Conservation (phyloP, 1,140 invertebrate genomes). For the Danaus plexippus region DNA sequence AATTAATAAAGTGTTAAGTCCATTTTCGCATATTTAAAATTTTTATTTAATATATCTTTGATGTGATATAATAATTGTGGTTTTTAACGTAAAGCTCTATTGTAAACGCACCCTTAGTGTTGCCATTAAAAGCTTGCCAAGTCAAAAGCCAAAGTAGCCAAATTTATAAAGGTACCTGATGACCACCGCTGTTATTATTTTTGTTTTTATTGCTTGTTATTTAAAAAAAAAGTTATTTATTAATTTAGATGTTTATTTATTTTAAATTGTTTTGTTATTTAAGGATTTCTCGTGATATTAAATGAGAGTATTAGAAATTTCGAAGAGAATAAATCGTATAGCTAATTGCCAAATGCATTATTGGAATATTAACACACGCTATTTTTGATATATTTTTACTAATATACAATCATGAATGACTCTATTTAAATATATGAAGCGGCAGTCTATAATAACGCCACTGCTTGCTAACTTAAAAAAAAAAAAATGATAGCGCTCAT, state of each 20-base stretch:
- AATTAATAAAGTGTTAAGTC: too few relatives aligned
- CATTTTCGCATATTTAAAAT: too few relatives aligned
- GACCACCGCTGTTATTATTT: slow-evolving; percentile 29
- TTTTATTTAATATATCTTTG: too few relatives aligned
- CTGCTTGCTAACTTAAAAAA: too few relatives aligned
- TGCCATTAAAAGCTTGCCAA: not conserved
- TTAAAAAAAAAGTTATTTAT: too few relatives aligned
- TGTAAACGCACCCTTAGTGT: too few relatives aligned
- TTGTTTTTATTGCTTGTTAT: slow-evolving; percentile 31
- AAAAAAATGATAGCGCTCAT: too few relatives aligned
- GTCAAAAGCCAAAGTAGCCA: slow-evolving; percentile 29
- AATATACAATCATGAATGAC: not conserved
- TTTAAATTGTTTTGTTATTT: slow-evolving; percentile 22
- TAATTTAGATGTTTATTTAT: not conserved
- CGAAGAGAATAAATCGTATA: not conserved
- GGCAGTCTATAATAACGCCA: too few relatives aligned
- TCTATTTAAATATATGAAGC: too few relatives aligned
- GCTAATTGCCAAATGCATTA: slow-evolving; percentile 20
- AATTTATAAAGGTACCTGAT: slow-evolving; percentile 41
- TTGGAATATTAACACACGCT: slow-evolving; percentile 5
- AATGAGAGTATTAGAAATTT: not conserved
- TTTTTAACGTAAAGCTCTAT: too few relatives aligned
- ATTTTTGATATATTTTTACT: slow-evolving; percentile 14
- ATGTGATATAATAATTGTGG: too few relatives aligned
- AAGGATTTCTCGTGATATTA: not conserved